Percentiles rank a stretch among this genome's conserved stretches.
phyloP scores from a whole-genome alignment of 2,797 vertebrate genomes.

The Sebastiscus tertius region DNA sequence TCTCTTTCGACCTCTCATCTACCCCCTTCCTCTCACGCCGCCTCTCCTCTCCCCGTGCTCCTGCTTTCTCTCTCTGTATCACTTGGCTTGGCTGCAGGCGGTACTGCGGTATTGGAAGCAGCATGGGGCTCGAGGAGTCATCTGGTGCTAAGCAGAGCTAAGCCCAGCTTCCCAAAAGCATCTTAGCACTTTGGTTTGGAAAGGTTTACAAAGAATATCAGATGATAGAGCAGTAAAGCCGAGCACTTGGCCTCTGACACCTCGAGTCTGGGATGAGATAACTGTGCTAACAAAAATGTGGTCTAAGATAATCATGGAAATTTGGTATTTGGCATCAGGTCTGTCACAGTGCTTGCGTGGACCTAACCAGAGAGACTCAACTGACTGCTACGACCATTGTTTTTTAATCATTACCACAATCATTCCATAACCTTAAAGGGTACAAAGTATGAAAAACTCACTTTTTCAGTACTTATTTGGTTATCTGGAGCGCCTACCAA shows the following conservation, averaged over 20 bases:
- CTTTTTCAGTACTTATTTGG: background rate
- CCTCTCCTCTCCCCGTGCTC: slow-evolving; percentile 2
- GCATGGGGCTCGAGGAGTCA: slow-evolving; percentile 65
- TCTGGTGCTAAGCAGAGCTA: slow-evolving; percentile 62
- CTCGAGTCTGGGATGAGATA: background rate
- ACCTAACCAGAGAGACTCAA: background rate
- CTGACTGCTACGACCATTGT: background rate
- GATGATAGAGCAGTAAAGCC: slow-evolving; percentile 47
- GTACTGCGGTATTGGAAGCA: slow-evolving; percentile 49
- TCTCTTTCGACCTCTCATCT: slow-evolving; percentile 58
- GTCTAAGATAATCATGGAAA: slow-evolving; percentile 2
- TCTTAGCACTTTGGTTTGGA: slow-evolving; percentile 51
- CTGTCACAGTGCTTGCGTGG: background rate
- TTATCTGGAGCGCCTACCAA: background rate
- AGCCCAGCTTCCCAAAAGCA: slow-evolving; percentile 60
- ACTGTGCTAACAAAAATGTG: slow-evolving; percentile 1
- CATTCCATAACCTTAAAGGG: too few species aligned
- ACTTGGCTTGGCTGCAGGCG: slow-evolving; percentile 58
- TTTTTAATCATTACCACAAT: too few species aligned
- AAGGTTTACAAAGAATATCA: slow-evolving; percentile 56
- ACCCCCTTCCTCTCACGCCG: slow-evolving; percentile 32
- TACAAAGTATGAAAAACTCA: background rate
- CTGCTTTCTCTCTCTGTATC: slow-evolving; percentile 31
- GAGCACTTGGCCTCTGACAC: slow-evolving; percentile 33
- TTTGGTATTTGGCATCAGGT: background rate